Conservation (phyloP, 2,113 vertebrate species). For the Hypocryptadius cinnamomeus region DNA sequence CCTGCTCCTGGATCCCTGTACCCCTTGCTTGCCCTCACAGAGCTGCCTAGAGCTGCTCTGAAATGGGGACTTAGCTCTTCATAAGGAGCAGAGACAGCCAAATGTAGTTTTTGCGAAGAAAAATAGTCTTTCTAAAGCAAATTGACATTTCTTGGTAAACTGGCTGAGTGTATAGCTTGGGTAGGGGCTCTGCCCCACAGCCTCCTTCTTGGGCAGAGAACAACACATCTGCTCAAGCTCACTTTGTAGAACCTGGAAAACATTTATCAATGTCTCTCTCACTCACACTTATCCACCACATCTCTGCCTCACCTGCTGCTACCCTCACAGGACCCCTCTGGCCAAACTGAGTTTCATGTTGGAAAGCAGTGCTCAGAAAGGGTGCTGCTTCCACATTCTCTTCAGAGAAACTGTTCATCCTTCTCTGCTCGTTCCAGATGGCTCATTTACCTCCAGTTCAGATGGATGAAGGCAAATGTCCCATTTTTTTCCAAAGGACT, state of each 20-base stretch:
- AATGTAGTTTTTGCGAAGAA: background rate
- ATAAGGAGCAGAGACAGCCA: background rate
- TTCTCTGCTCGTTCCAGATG: background rate
- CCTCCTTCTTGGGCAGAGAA: background rate
- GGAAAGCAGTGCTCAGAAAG: background rate
- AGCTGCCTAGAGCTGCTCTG: background rate
- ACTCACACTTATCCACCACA: background rate
- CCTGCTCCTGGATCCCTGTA: background rate
- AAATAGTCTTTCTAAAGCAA: background rate
- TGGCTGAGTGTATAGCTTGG: accelerated
- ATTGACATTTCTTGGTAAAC: background rate
- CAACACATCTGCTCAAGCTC: background rate
- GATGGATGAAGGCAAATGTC: background rate
- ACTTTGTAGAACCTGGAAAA: background rate
- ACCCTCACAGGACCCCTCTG: background rate
- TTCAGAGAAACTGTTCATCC: background rate
- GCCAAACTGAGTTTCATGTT: background rate
- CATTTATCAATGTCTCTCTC: background rate
- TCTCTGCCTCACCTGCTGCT: background rate
- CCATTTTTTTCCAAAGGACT: background rate
- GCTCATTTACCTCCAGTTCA: background rate
- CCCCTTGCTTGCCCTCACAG: accelerated
- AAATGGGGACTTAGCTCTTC: background rate
- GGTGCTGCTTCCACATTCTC: background rate
- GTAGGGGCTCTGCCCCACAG: background rate